Evolutionary conservation across 92 coral and sea anemone genomes (phyloP).

Genomic region (Actinostola sp.): DNA sequence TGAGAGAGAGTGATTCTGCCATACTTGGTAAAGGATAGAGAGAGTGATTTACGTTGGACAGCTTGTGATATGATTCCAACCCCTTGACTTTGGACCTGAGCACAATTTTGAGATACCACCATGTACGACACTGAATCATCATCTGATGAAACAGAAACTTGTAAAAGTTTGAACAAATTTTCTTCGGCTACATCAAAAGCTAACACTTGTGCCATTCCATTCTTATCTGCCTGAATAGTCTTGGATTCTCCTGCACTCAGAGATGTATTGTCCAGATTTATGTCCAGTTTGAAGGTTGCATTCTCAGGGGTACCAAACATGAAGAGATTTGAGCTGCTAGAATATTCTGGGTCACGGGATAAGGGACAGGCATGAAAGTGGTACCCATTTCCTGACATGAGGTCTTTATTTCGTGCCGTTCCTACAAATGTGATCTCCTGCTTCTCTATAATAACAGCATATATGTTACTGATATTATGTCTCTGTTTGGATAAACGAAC

Average conservation of each 20-base stretch:
- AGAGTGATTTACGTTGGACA: slow-evolving; percentile 25
- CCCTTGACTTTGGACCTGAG: slow-evolving; percentile 56
- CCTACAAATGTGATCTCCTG: slow-evolving; percentile 64
- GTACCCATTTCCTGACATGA: slow-evolving; percentile 37
- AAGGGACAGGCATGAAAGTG: slow-evolving; percentile 81
- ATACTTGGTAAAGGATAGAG: slow-evolving; percentile 71
- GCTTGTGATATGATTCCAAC: slow-evolving; percentile 39
- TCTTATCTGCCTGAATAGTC: slow-evolving; percentile 52
- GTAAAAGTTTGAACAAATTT: slow-evolving; percentile 59
- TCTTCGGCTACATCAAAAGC: slow-evolving; percentile 69
- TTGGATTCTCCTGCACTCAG: slow-evolving; percentile 59
- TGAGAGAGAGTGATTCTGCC: slow-evolving; percentile 89
- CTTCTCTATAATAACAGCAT: slow-evolving; percentile 65
- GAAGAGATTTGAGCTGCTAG: slow-evolving; percentile 39
- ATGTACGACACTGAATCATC: slow-evolving; percentile 60
- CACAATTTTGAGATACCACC: slow-evolving; percentile 77
- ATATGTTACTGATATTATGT: slow-evolving; percentile 50
- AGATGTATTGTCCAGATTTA: slow-evolving; percentile 71
- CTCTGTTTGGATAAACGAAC: slow-evolving; percentile 40
- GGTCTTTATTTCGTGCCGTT: slow-evolving; percentile 46
- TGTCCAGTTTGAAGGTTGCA: slow-evolving; percentile 47
- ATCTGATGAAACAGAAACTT: slow-evolving; percentile 71
- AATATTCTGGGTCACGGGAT: slow-evolving; percentile 18
- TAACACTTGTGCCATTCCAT: slow-evolving; percentile 68
- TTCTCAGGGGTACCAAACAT: slow-evolving; percentile 71